Conservation (phyloP, 2,113 vertebrate genomes). For the Rissa tridactyla region DNA sequence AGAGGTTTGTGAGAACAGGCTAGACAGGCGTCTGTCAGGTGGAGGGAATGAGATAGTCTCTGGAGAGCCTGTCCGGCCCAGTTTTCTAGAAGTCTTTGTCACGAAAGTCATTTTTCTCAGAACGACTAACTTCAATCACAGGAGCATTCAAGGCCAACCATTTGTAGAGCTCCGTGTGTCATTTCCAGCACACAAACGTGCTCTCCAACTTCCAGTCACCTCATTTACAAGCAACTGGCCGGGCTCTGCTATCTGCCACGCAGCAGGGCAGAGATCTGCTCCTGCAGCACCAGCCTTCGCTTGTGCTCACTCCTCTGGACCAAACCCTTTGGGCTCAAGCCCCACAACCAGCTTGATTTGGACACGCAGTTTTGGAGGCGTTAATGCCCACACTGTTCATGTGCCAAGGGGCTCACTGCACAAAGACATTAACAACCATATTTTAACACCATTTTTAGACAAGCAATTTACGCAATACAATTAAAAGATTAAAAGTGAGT, state of each 20-base stretch:
- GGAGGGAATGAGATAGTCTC: not conserved
- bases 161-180: not conserved
- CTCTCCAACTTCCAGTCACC: fast-evolving
- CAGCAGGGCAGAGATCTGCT: not conserved
- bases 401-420: fast-evolving
- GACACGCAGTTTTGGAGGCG: not conserved
- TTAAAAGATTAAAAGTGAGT: not conserved
- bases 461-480: fast-evolving
- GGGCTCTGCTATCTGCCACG: no score
- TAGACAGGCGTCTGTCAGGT: not conserved
- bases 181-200: fast-evolving
- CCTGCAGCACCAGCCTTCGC: not conserved
- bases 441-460: not conserved
- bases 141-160: not conserved
- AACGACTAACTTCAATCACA: not conserved
- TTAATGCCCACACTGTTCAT: fast-evolving
- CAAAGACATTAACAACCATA: fast-evolving
- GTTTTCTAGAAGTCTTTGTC: not conserved
- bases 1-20: conserved; percentile 3
- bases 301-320: fast-evolving
- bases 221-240: not conserved
- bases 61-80: not conserved
- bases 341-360: fast-evolving
- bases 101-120: not conserved
- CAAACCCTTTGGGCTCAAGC: not conserved